Base-by-base conservation (phyloP, 2,888 invertebrate species). In the Rhagonycha fulva region DNA sequence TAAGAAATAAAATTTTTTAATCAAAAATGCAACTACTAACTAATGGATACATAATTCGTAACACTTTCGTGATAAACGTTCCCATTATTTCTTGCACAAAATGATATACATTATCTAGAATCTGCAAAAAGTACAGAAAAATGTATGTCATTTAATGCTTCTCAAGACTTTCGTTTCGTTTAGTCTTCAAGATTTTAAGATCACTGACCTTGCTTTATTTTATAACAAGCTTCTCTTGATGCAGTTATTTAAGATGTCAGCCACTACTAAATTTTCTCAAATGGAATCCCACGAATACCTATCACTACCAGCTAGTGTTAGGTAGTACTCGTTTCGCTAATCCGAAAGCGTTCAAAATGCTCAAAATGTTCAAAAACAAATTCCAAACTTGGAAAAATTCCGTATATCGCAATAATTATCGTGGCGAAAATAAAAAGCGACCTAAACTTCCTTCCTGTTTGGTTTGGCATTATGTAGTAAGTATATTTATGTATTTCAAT, bases 401-500 rank as follows among this genome's bases (percentile, higher is more conserved):
- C 19, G 32, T 32, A 12, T 12, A 12, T 12, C 32, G 4, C 5
- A 12, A 12, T 12, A 32, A n/a, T 32, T 32, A 32, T 32, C 12
- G 32, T 32, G 1, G 32, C 32, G 12, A 47, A 47, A 47, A n/a
- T 47, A 47, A 47, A 47, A 47, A 47, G 9, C 47, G 47, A n/a
- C 47, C n/a, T 12, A n/a, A 71, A 76, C 79, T 79, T 79, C 79
- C 79, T 79, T 79, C 79, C 79, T 77, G 79, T 62, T 70, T 28
- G 68, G 79, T 62, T 70, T 28, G 68, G 68, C 14, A 14, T 67
- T 66, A 19, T 19, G 19, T 19, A 19, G 19, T 19, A 2, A 19
- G 19, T 19, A 2, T 19, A 19, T 19, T 19, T 19, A 19, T 19
- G 19, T 19, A 19, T 19, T 19, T 19, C 19, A 19, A 19, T 75